Conservation (phyloP, 1,140 invertebrate species). For the Antheraea mylitta region DNA sequence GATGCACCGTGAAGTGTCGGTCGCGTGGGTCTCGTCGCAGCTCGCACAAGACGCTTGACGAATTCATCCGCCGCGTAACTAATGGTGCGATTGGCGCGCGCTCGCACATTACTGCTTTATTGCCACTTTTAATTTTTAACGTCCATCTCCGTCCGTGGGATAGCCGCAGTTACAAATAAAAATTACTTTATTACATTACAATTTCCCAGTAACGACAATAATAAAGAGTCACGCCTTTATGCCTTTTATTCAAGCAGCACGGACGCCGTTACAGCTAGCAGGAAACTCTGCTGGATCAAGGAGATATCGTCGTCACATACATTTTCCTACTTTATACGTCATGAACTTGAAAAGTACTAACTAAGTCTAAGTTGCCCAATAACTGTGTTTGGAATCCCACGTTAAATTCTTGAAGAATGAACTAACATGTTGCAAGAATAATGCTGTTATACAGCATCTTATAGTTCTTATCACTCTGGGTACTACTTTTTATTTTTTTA, state of each 20-base stretch:
- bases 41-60: slow-evolving; percentile 43
- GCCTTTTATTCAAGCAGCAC: not conserved
- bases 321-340: no score
- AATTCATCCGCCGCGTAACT: slow-evolving; percentile 45
- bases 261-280: not conserved
- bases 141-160: slow-evolving; percentile 14
- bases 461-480: no score
- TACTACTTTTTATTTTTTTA: no score
- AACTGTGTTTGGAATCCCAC: no score
- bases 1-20: not conserved
- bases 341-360: no score
- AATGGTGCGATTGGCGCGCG: slow-evolving; percentile 27
- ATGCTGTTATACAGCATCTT: no score
- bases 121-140: slow-evolving; percentile 37
- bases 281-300: no score
- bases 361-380: no score
- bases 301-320: no score
- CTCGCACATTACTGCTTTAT: slow-evolving; percentile 38
- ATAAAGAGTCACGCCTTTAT: slow-evolving; percentile 17
- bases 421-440: no score
- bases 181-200: slow-evolving; percentile 10
- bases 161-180: slow-evolving; percentile 8
- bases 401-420: no score
- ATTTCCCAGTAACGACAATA: slow-evolving; percentile 7
- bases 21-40: not conserved